Conservation (phyloP, 2,797 vertebrate genomes). For the Cirrhinus molitorella region DNA sequence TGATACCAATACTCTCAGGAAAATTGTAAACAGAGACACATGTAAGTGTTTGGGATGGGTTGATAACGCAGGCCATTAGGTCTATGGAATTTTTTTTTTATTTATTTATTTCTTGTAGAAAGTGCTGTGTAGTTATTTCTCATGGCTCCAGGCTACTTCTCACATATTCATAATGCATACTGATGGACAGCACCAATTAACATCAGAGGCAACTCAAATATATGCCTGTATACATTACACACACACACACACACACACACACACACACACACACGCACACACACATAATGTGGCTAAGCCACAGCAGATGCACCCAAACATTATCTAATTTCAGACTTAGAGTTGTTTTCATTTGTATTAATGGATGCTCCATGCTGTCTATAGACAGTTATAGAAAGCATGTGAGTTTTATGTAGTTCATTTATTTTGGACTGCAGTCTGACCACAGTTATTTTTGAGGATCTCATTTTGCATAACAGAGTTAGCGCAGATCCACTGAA, state of each 20-base stretch:
- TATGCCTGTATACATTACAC: neutral
- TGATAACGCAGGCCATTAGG: constrained; percentile 50
- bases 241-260: neutral
- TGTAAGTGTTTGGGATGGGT: constrained; percentile 43
- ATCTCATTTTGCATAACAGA: neutral
- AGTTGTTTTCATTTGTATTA: constrained; percentile 2
- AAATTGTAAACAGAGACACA: constrained; percentile 51
- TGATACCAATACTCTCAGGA: constrained; percentile 2
- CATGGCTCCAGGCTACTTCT: constrained; percentile 18
- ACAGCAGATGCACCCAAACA: constrained; percentile 3
- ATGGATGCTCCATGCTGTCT: neutral
- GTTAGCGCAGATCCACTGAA: neutral
- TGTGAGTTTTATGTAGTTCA: neutral
- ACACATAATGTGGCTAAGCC: neutral
- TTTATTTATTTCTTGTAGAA: constrained; percentile 34
- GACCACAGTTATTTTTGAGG: neutral
- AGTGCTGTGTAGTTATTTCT: constrained; percentile 29
- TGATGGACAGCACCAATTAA: constrained; percentile 25
- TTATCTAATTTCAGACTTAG: neutral
- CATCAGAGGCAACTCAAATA: constrained; percentile 32
- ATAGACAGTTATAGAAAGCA: neutral
- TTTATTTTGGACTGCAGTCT: neutral
- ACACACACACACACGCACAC: neutral
- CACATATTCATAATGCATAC: constrained; percentile 20
- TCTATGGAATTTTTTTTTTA: constrained; percentile 28